Base-by-base conservation (phyloP, 2,888 invertebrate genomes). In the Melikaiella ostensackeni region DNA sequence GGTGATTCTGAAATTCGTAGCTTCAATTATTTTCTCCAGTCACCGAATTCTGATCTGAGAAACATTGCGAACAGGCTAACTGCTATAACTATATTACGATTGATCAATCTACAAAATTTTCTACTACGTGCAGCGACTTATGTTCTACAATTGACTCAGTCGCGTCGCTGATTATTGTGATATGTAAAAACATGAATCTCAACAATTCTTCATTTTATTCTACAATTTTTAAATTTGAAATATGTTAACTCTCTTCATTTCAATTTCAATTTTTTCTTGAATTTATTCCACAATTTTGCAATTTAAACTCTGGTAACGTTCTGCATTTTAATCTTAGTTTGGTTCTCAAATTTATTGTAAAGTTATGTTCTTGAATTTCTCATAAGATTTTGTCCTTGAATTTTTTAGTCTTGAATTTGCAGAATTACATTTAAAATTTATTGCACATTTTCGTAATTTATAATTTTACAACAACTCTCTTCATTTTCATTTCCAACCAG, bases 71-170 rank as follows among this genome's bases (percentile, higher is more conserved):
- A 76, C 82, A 77, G 76, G 80, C 83, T 83, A 85, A 78, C 70
- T 83, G 82, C 81, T 79, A 86, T 81, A 78, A 85, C 81, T 77
- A 83, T 84, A 50, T 11, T 55, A 70, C 33, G n/a, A 33, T 50
- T 50, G 50, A 70, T 55, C 13, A 50, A 81, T 80, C 79, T 86
- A 84, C 85, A 88, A 88, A 84, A 86, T 86, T 86, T 87, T 85
- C 86, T 87, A 87, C 84, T 87, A 85, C 84, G 85, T 85, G 85
- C 86, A 85, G 82, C 82, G 83, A 84, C 83, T 86, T 80, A 79
- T 84, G 82, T 77, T 55, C 24, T 82, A 81, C 79, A 77, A 62
- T 78, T 76, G 78, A 78, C 78, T 78, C 75, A 80, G 74, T 77
- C 77, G 74, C 81, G 82, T 85, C 82, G 83, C 79, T 79, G 77